These are phyloP conservation scores for Microchrysa polita DNA, from an alignment of 2,888 invertebrate species.

Conservation along the genomic window DNA sequence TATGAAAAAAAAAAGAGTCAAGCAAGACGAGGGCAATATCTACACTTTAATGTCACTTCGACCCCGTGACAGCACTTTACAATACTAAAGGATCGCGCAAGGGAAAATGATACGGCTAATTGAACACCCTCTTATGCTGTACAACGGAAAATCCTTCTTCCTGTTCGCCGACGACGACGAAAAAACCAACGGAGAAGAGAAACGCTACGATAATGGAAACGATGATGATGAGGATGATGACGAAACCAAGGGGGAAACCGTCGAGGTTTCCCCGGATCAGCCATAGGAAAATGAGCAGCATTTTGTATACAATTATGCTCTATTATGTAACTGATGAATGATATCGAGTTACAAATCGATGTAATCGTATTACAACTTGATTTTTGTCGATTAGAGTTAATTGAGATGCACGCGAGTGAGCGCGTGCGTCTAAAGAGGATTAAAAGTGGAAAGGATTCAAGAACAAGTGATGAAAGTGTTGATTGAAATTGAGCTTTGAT, in stretches of 20 bases:
- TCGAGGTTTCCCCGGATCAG: constrained; percentile 29
- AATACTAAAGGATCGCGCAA: background rate
- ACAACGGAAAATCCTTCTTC: constrained; percentile 23
- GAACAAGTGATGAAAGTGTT: too few relatives aligned
- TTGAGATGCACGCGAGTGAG: constrained; percentile 45
- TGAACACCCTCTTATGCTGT: constrained; percentile 62
- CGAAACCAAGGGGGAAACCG: constrained; percentile 26
- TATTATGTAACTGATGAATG: constrained; percentile 52
- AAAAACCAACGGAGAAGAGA: too few relatives aligned
- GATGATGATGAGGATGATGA: background rate
- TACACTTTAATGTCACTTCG: constrained; percentile 12
- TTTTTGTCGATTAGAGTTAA: constrained; percentile 50
- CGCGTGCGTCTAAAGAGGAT: background rate
- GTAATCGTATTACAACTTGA: constrained; percentile 50
- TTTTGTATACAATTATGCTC: constrained; percentile 51
- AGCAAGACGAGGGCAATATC: constrained; percentile 6
- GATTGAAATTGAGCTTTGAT: too few relatives aligned
- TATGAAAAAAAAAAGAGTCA: constrained; percentile 41
- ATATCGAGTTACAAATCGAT: constrained; percentile 51
- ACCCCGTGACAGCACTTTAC: constrained; percentile 22
- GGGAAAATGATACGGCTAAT: constrained; percentile 60
- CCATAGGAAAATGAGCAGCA: constrained; percentile 43
- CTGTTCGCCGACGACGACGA: background rate
- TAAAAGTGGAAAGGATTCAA: constrained; percentile 19
- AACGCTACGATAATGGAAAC: background rate